These are phyloP conservation scores for Alfaro cultratus DNA, from an alignment of 2,797 vertebrate species.

Conservation along the genomic window DNA sequence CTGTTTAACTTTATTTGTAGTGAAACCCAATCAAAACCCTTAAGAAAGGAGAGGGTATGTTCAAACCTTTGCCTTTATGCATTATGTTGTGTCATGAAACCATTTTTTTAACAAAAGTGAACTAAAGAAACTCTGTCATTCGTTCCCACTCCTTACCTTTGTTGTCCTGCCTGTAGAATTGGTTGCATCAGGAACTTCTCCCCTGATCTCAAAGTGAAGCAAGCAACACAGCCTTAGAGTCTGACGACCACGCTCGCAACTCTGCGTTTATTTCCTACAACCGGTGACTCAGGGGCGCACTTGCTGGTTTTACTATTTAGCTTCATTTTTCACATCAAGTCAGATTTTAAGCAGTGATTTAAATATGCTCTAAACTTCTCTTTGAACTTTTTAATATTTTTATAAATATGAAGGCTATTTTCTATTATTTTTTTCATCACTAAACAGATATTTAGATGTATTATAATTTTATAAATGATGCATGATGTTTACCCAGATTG, in stretches of 20 bases:
- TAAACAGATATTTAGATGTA: conserved; percentile 30
- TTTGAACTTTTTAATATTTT: conserved; percentile 52
- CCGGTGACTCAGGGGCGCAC: conserved; percentile 44
- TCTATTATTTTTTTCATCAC: conserved; percentile 50
- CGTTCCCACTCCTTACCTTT: conserved; percentile 20
- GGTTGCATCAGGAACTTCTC: conserved; percentile 7
- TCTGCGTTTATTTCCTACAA: conserved; percentile 22
- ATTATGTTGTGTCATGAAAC: conserved; percentile 18
- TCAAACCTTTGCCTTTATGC: conserved; percentile 33
- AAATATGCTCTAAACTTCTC: conserved; percentile 14
- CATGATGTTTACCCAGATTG: conserved; percentile 58
- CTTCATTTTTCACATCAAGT: conserved; percentile 28
- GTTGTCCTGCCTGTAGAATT: conserved; percentile 9
- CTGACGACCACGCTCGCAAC: conserved; percentile 24
- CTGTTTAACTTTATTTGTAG: not conserved
- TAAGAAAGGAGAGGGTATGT: conserved; percentile 21
- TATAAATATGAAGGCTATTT: conserved; percentile 49
- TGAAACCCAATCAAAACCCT: conserved; percentile 13
- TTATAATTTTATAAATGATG: conserved; percentile 46
- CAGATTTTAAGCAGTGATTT: not conserved
- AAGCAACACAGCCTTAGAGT: conserved; percentile 20
- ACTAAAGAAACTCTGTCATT: conserved; percentile 21
- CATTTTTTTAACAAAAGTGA: conserved; percentile 11
- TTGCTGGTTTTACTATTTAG: conserved; percentile 23
- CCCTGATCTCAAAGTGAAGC: conserved; percentile 8